Conservation (phyloP, 2,888 invertebrate species). For the Notodonta dromedarius region DNA sequence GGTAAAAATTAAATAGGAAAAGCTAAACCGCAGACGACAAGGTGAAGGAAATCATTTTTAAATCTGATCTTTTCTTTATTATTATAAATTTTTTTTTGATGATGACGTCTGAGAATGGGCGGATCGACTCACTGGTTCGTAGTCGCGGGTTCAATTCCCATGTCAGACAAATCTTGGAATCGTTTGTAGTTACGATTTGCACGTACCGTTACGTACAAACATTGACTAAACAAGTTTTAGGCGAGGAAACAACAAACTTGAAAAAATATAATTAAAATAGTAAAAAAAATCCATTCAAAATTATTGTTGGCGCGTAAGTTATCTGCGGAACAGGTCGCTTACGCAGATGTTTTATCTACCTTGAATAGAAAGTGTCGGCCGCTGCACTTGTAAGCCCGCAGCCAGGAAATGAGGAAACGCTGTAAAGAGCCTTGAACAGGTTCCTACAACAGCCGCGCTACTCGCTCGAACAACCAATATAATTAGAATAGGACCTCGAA, state of each 20-base stretch:
- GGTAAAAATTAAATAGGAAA: neutral
- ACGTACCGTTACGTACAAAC: neutral
- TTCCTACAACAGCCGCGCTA: slow-evolving; percentile 16
- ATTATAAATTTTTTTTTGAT: too few relatives aligned
- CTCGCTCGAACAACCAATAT: neutral
- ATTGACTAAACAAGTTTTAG: too few relatives aligned
- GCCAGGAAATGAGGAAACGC: slow-evolving; percentile 38
- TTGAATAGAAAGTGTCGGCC: slow-evolving; percentile 42
- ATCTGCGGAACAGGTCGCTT: slow-evolving; percentile 20
- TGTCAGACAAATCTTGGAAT: too few relatives aligned
- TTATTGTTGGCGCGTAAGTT: neutral
- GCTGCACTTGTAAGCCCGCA: slow-evolving; percentile 34
- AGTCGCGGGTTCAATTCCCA: too few relatives aligned
- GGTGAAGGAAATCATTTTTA: neutral
- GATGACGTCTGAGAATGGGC: too few relatives aligned
- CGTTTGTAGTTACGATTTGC: too few relatives aligned
- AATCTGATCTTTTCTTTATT: too few relatives aligned
- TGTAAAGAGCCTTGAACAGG: slow-evolving; percentile 27
- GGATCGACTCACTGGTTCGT: too few relatives aligned
- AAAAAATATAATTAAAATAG: too few relatives aligned
- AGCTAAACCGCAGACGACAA: neutral
- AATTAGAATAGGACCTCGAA: neutral
- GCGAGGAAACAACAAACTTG: too few relatives aligned
- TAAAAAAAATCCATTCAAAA: too few relatives aligned
- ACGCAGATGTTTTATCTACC: slow-evolving; percentile 20